Conservation (phyloP, 2,113 vertebrate genomes). For the Nesoenas mayeri region DNA sequence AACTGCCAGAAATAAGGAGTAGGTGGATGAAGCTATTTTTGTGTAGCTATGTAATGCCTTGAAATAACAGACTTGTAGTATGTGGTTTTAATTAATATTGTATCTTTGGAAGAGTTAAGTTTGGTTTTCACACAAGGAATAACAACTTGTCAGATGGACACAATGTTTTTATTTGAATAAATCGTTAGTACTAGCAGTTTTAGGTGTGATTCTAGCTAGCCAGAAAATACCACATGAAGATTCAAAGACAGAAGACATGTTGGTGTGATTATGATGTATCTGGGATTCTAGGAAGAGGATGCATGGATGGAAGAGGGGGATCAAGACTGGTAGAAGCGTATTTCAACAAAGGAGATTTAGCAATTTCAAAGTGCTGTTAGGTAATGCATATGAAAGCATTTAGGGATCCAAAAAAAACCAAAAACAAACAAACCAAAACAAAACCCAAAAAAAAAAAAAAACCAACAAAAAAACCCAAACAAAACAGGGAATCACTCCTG, state of each 20-base stretch:
- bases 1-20: conserved; percentile 31
- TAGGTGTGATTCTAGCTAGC: not conserved
- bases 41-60: not conserved
- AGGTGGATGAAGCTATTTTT: conserved; percentile 46
- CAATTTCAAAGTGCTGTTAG: not conserved
- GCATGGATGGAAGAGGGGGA: not conserved
- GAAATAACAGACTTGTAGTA: not conserved
- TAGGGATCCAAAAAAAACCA: not conserved
- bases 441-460: too few species aligned
- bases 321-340: not conserved
- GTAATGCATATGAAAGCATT: not conserved
- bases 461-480: too few species aligned
- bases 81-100: conserved; percentile 25
- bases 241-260: not conserved
- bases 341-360: not conserved
- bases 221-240: not conserved
- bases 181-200: not conserved
- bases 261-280: not conserved
- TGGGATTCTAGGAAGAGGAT: not conserved
- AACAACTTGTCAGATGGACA: not conserved
- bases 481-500: not conserved
- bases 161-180: conserved; percentile 1
- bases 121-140: not conserved
- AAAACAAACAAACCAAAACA: too few species aligned
- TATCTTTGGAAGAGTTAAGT: conserved; percentile 15